Percentiles rank a stretch among this genome's conserved stretches.
Evolutionary conservation across 2,113 vertebrate genomes (phyloP).

Genomic region (Thymallus thymallus): DNA sequence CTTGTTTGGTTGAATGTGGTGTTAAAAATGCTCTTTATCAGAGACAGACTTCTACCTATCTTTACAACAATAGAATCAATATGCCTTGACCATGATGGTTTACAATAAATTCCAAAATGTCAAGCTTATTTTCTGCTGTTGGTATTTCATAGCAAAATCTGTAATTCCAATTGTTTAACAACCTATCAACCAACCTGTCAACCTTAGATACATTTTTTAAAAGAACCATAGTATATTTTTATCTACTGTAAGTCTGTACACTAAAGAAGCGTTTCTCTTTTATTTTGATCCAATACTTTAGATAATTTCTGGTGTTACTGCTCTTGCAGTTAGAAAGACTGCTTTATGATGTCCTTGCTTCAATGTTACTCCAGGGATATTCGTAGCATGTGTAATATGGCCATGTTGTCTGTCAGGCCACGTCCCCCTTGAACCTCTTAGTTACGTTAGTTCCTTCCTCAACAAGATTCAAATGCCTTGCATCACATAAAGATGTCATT

Average conservation of each 20-base stretch:
- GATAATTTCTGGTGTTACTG: background rate
- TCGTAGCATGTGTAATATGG: conserved; percentile 55
- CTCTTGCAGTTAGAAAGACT: background rate
- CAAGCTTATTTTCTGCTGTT: background rate
- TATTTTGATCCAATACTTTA: background rate
- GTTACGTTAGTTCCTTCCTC: background rate
- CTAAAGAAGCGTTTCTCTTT: no score
- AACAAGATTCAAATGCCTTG: background rate
- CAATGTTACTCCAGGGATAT: conserved; percentile 22
- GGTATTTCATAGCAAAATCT: background rate
- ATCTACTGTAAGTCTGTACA: background rate
- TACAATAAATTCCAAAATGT: background rate
- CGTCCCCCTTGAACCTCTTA: conserved; percentile 25
- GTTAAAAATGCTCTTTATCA: no score
- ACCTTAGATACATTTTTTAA: no score
- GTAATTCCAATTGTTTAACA: no score
- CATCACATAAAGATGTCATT: background rate
- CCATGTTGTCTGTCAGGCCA: background rate
- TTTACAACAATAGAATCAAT: no score
- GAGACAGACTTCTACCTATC: no score
- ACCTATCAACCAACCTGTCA: no score
- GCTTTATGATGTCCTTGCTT: background rate
- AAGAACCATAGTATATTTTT: no score
- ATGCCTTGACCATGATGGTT: no score
- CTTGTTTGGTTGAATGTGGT: no score